Evolutionary conservation across 2,797 vertebrate genomes (phyloP).

Genomic region (Telmatherina bonti): DNA sequence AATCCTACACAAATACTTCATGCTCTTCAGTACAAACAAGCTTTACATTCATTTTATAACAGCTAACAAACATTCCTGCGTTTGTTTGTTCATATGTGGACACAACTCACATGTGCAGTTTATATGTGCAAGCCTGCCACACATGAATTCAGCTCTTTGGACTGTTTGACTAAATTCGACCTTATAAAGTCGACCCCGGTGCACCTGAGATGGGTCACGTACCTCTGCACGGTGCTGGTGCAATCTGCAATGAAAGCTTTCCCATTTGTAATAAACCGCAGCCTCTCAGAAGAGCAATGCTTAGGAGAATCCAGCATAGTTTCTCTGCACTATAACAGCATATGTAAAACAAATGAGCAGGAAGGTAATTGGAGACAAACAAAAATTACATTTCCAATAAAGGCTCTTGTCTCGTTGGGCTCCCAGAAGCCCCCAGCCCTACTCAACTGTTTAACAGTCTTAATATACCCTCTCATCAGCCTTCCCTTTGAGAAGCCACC

Average conservation of each 20-base stretch:
- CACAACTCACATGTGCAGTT: conserved; percentile 13
- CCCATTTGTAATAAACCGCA: conserved; percentile 84
- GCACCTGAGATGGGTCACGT: conserved; percentile 63
- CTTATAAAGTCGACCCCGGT: conserved; percentile 41
- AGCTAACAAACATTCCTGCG: background rate
- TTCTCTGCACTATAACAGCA: conserved; percentile 70
- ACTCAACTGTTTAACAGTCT: conserved; percentile 82
- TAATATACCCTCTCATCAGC: conserved; percentile 82
- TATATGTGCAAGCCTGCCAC: conserved; percentile 11
- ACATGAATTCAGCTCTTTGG: conserved; percentile 58
- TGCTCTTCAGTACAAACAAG: conserved; percentile 15
- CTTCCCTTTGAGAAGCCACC: conserved; percentile 71
- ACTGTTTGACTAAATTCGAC: conserved; percentile 48
- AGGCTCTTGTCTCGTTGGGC: conserved; percentile 77
- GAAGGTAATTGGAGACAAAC: conserved; percentile 86
- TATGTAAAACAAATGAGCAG: conserved; percentile 84
- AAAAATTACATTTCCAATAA: conserved; percentile 89
- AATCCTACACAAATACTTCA: conserved; percentile 19
- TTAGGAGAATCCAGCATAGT: conserved; percentile 67
- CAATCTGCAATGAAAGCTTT: conserved; percentile 85
- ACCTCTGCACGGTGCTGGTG: conserved; percentile 56
- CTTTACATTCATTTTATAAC: conserved; percentile 23
- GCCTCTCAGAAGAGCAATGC: conserved; percentile 80
- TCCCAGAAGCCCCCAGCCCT: conserved; percentile 76
- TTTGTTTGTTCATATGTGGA: conserved; percentile 25